Conservation (phyloP, 2,888 invertebrate species). For the Lottia gigantea region DNA sequence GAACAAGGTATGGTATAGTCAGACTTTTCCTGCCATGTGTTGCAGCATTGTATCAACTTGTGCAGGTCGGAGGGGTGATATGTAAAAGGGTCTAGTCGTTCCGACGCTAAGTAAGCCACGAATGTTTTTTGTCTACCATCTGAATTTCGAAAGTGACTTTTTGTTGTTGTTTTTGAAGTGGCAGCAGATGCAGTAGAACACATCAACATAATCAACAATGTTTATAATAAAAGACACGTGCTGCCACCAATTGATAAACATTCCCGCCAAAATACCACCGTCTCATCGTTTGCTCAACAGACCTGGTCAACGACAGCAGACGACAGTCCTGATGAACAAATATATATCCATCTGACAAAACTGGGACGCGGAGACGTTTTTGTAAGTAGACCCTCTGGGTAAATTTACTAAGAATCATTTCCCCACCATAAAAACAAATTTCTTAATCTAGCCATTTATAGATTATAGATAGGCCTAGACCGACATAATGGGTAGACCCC, state of each 20-base stretch:
- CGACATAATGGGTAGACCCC: no score
- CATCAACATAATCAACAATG: conserved; percentile 16
- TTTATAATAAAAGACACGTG: conserved; percentile 16
- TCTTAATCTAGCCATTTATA: no score
- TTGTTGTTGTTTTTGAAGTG: not conserved
- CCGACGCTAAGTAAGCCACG: no score
- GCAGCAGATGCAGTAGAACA: conserved; percentile 7
- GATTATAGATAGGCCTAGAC: no score
- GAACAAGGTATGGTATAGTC: not conserved
- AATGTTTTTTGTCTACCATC: no score
- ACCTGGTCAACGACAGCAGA: not conserved
- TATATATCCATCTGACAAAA: conserved; percentile 36
- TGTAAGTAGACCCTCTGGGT: conserved; percentile 29
- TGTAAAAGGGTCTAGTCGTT: no score
- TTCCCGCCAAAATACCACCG: conserved; percentile 2
- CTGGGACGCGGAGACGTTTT: conserved; percentile 36
- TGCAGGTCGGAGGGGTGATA: no score
- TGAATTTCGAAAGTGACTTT: no score
- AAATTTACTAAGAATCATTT: no score
- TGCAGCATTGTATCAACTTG: no score
- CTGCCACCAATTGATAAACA: conserved; percentile 12
- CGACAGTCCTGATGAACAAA: not conserved
- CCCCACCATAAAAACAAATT: no score
- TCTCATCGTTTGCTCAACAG: not conserved
- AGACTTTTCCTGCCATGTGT: no score